Base-by-base conservation (phyloP, 1,140 invertebrate species). In the Hycleus phaleratus region DNA sequence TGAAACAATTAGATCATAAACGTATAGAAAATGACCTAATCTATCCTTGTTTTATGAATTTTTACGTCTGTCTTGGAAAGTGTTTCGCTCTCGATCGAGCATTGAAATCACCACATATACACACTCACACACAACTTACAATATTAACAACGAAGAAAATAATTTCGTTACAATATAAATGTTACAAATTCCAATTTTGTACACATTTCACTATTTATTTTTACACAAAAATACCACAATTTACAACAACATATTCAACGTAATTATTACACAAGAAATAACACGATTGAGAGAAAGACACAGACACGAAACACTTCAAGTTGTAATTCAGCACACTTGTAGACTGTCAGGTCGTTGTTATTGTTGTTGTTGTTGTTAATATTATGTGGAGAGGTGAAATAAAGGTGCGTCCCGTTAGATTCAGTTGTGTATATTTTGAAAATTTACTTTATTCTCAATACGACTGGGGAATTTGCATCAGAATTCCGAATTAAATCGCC, bases 331-430 rank as follows among this genome's bases (percentile, higher is more conserved):
- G 9, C 40, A 10, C 9, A 42, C 40, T n/a, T 42, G 40, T 42
- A 42, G 11, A 61, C 59, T 66, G 60, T 58, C 48, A 48, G 58
- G 55, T 58, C 49, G 58, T 50, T 52, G 40, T 42, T 18, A 18
- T 18, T 18, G 40, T 42, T 32, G 40, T 42, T 9, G n/a, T n/a
- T 39, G 38, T 39, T 39, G 38, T 39, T 7, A 39, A 18, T 18
- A 18, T 18, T 18, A 18, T 18, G 18, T 39, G 50, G 62, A 58
- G 53, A 66, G 65, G 65, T 65, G 65, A 65, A 61, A 60, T 65
- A 63, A 55, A 67, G 65, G 65, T 67, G 65, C 65, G 65, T 67
- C 65, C 65, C 65, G 65, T 67, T 67, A 67, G 60, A 56, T 62
- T 63, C 63, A 63, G 62, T 65, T 62, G 65, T 44, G 52, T 46